Percentiles rank a stretch among this genome's conserved stretches.
phyloP scores from a whole-genome alignment of 1,140 invertebrate genomes.

The Marisa cornuarietis region DNA sequence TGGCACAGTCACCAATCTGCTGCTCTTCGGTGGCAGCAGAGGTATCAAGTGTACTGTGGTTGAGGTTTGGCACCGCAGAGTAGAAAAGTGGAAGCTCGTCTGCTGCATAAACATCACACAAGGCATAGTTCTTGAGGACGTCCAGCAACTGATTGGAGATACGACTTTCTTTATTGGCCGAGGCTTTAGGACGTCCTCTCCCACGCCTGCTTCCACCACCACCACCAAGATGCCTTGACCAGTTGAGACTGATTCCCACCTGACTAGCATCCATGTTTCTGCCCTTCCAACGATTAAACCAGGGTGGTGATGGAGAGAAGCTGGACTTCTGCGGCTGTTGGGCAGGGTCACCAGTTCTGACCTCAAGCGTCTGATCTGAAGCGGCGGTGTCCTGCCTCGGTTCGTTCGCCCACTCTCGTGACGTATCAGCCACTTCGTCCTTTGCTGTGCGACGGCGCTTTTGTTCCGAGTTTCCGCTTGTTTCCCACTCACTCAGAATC shows the following conservation, averaged over 20 bases:
- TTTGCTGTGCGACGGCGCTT: constrained; percentile 21
- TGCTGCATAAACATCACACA: constrained; percentile 20
- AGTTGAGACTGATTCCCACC: not conserved
- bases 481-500: constrained; percentile 22
- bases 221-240: not conserved
- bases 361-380: too few relatives aligned
- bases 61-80: constrained; percentile 12
- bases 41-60: not conserved
- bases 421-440: too few relatives aligned
- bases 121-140: constrained; percentile 17
- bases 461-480: constrained; percentile 26
- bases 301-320: too few relatives aligned
- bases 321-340: too few relatives aligned
- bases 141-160: constrained; percentile 23
- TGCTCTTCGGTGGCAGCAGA: not conserved
- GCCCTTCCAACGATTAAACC: too few relatives aligned
- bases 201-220: not conserved
- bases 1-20: not conserved
- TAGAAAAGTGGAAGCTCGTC: constrained; percentile 16
- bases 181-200: constrained; percentile 10
- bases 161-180: constrained; percentile 11
- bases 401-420: too few relatives aligned
- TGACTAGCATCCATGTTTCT: too few relatives aligned
- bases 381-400: too few relatives aligned
- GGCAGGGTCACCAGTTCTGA: too few relatives aligned